Conservation (phyloP, 2,888 invertebrate genomes). For the Portevinia maculata region DNA sequence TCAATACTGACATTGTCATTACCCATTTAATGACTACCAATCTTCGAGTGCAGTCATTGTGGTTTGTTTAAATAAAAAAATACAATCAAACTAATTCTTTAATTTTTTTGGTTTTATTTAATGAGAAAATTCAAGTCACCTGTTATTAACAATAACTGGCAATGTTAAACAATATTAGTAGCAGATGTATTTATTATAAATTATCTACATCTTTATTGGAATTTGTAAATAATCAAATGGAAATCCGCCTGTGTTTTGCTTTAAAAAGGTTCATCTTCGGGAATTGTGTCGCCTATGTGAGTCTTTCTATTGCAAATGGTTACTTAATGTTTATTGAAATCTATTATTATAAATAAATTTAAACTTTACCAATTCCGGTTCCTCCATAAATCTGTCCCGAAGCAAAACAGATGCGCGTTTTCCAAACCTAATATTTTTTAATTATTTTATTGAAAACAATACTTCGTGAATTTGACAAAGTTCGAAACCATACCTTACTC, state of each 20-base stretch:
- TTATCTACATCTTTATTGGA: slow-evolving; percentile 55
- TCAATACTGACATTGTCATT: slow-evolving; percentile 76
- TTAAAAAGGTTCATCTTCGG: slow-evolving; percentile 77
- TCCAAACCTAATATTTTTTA: slow-evolving; percentile 78
- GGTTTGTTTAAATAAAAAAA: not conserved
- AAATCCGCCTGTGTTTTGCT: slow-evolving; percentile 47
- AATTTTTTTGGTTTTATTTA: slow-evolving; percentile 44
- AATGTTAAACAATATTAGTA: slow-evolving; percentile 46
- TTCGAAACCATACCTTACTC: slow-evolving; percentile 84
- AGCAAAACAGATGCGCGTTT: slow-evolving; percentile 79
- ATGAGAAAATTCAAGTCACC: slow-evolving; percentile 50
- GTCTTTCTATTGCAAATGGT: slow-evolving; percentile 75
- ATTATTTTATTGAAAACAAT: not conserved
- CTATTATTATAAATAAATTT: not conserved
- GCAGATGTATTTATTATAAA: slow-evolving; percentile 30
- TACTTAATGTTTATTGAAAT: slow-evolving; percentile 4
- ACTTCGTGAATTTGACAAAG: not conserved
- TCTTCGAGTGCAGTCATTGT: not conserved
- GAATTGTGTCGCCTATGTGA: slow-evolving; percentile 75
- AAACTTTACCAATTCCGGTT: slow-evolving; percentile 76
- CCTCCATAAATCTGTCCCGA: slow-evolving; percentile 78
- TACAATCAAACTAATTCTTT: slow-evolving; percentile 2
- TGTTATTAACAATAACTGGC: slow-evolving; percentile 50
- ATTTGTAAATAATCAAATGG: slow-evolving; percentile 21
- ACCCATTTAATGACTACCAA: slow-evolving; percentile 75